Base-by-base conservation (phyloP, 92 coral and sea anemone species). In the Epizoanthus scotinus region DNA sequence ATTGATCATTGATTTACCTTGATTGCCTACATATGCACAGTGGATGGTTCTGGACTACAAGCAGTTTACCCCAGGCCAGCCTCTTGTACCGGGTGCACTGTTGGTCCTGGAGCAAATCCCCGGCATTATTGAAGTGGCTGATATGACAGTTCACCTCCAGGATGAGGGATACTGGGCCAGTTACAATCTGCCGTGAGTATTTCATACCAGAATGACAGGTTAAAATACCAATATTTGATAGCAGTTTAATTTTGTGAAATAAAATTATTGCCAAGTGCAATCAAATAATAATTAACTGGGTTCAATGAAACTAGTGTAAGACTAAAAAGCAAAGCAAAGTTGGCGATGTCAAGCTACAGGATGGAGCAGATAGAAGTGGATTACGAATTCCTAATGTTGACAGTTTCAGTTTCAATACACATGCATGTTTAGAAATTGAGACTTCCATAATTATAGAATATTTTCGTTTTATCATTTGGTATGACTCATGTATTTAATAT, bases 11-110 rank as follows among this genome's bases (percentile, higher is more conserved):
- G 25, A 25, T 25, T 63, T 9, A 15, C 25, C 25, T 6, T 2
- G 6, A 26, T n/a, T 82, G 38, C 47, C 4, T 34, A 34, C n/a
- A 34, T 34, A 34, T 34, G 40, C 21, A 7, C 40, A 94, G 98
- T 94, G 98, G 98, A 94, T 94, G 98, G 89, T 94, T 62, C 87
- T 94, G 20, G 96, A 94, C 77, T 94, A 94, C 88, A 94, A 94
- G 54, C 90, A 59, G 40, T 94, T 94, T 60, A 84, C 93, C 15
- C 94, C 98, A 12, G 98, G 96, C 1, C 71, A 91, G 69, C 77
- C 80, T 4, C 79, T 91, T 42, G 83, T 34, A 7, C 98, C 91
- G 15, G 98, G 98, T 22, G 83, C 98, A 21, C 71, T 94, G 55
- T 82, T 70, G 50, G 71, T 94, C 14, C 83, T 94, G 84, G 98